Evolutionary conservation across 1,140 invertebrate species (phyloP), one percentile per base, ranked within the genome.

Genomic region (Chironomus striatipennis): DNA sequence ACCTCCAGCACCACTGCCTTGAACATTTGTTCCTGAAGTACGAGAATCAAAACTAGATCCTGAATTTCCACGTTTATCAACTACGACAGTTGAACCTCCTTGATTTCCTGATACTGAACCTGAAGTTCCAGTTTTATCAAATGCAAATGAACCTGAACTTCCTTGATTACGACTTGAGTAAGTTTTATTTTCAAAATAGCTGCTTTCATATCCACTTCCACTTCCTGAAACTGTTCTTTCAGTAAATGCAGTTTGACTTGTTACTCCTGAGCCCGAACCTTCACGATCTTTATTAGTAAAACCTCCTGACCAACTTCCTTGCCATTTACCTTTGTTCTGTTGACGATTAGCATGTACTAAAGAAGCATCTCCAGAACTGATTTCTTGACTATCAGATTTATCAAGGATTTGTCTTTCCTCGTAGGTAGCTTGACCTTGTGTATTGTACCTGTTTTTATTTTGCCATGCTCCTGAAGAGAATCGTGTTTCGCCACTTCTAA

Each of bases 361-460:
- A 5, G 83, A 84, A n/a, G 80, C 83, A 77, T 85, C 83, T 6
- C 83, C 83, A 12, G 78, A 75, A 34, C 24, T 34, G 5, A 75
- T 77, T 47, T 81, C 79, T 18, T 77, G 74, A 1, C 77, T 79
- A 74, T 83, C 82, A 15, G 77, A 77, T 34, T 34, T 34, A 73
- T 81, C 81, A 67, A 82, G 75, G 65, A 78, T 75, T 76, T 78
- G 78, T 74, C 78, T 81, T 74, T 84, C 77, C 67, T 81, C 81
- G 43, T 79, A 76, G 0, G 80, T 77, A 20, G 75, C 9, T 18
- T 64, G 73, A 72, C 72, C 72, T 17, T 43, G 67, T 75, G 75
- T 75, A 24, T 42, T 24, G 10, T 73, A 17, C 5, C 42, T 15
- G 2, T 42, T 12, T 24, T 12, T 6, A 43, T 9, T 10, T 17